Percentiles rank a stretch among this genome's conserved stretches.
phyloP scores from a whole-genome alignment of 64 coral and sea anemone genomes.

The Montipora capricornis region DNA sequence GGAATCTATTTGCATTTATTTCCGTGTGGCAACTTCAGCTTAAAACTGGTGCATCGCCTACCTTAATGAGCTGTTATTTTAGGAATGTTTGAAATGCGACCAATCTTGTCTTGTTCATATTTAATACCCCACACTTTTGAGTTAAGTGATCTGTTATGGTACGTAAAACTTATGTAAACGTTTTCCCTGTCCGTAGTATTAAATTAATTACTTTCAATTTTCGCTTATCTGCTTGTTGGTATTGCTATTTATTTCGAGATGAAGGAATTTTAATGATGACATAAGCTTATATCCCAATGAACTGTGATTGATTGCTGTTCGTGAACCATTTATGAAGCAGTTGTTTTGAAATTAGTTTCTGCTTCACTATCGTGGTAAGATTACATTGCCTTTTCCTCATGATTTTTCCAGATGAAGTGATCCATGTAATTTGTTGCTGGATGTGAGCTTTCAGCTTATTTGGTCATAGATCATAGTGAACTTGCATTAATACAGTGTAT shows the following conservation, averaged over 20 bases:
- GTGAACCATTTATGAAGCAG: background rate
- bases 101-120: background rate
- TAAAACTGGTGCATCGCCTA: too few species aligned
- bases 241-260: background rate
- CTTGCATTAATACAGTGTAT: too few species aligned
- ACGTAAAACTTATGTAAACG: background rate
- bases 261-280: background rate
- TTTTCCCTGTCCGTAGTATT: background rate
- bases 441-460: background rate
- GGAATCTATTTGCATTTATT: constrained; percentile 6
- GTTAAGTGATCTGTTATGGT: background rate
- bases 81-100: constrained; percentile 18
- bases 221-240: background rate
- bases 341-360: background rate
- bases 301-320: background rate
- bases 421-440: background rate
- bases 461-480: constrained; percentile 11
- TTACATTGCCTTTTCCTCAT: background rate
- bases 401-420: background rate
- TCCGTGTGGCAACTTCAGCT: background rate
- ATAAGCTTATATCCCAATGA: too few species aligned
- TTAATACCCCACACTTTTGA: background rate
- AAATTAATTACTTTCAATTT: background rate
- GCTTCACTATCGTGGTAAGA: background rate
- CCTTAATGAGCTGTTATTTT: background rate